These are phyloP conservation scores for Mycalesis mineus DNA, from an alignment of 2,888 invertebrate species.

Conservation along the genomic window DNA sequence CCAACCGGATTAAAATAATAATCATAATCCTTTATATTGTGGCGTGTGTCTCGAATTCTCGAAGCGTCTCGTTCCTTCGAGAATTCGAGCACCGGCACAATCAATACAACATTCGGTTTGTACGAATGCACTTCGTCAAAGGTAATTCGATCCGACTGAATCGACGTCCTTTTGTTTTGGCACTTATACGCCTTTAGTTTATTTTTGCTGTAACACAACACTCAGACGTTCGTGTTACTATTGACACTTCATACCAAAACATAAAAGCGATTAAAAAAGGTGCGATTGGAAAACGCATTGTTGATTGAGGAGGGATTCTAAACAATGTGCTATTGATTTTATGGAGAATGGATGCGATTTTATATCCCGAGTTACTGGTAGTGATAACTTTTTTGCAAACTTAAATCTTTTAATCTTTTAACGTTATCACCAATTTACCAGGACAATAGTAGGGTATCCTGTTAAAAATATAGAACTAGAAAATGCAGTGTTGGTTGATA, in stretches of 20 bases:
- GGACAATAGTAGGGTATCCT: too few species aligned
- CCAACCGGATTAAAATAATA: conserved; percentile 26
- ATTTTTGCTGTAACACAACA: conserved; percentile 67
- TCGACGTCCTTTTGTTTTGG: conserved; percentile 72
- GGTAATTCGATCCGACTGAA: conserved; percentile 67
- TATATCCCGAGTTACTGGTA: too few species aligned
- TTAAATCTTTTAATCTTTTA: too few species aligned
- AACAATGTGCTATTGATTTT: conserved; percentile 2
- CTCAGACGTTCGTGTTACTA: conserved; percentile 65
- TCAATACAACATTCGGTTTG: conserved; percentile 45
- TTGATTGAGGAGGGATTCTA: conserved; percentile 11
- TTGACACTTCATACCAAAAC: conserved; percentile 76
- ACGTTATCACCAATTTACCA: too few species aligned
- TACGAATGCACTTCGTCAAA: conserved; percentile 69
- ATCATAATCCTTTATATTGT: conserved; percentile 27
- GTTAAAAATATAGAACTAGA: too few species aligned
- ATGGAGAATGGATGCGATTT: background rate
- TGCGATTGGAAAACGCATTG: conserved; percentile 27
- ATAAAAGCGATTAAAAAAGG: conserved; percentile 46
- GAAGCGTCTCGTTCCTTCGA: conserved; percentile 16
- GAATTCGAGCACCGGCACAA: conserved; percentile 39
- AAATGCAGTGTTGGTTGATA: too few species aligned
- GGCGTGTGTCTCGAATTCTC: conserved; percentile 28
- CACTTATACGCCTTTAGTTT: conserved; percentile 74
- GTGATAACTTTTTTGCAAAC: too few species aligned